Base-by-base conservation (phyloP, 2,888 invertebrate species). In the Aleiodes alternator region DNA sequence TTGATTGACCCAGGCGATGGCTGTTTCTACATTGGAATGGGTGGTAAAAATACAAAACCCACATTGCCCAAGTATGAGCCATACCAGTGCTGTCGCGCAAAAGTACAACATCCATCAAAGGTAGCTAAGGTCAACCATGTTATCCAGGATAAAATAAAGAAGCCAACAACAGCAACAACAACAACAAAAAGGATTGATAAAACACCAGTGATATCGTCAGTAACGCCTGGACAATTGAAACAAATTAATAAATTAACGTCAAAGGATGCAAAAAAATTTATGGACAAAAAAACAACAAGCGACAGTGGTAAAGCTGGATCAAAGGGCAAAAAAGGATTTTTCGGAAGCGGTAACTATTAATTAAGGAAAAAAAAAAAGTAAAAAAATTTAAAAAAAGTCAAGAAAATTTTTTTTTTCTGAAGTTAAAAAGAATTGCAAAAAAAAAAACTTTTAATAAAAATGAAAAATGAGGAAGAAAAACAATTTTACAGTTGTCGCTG, bases 11-110 rank as follows among this genome's bases (percentile, higher is more conserved):
- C 96, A 96, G 96, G 96, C 95, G 96, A 96, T 94, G 96, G 96
- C 94, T 96, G 96, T 94, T 96, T 96, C 96, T 96, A 96, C 95
- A 95, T 96, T 93, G 96, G 96, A 93, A 94, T 96, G 94, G 96
- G 96, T 92, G 95, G 95, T 92, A 95, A 95, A 92, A 93, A 92
- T 91, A 93, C 93, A 89, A 92, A 93, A 90, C 94, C 94, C 90
- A 93, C 93, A 91, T 92, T 92, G 91, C 93, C 95, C 87, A 91
- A 92, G 91, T 96, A 95, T 92, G 95, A 95, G 93, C 95, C 96
- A 90, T 96, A 95, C 94, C 96, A 96, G 92, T 96, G 96, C 94
- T 96, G 96, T 93, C 96, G 96, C 90, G 94, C 94, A 90, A 95
- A 95, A 93, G 93, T 94, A 90, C 93, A 93, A 90, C 94, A 93